These are phyloP conservation scores for Amorpha juglandis DNA, from an alignment of 2,888 invertebrate species.

Conservation along the genomic window DNA sequence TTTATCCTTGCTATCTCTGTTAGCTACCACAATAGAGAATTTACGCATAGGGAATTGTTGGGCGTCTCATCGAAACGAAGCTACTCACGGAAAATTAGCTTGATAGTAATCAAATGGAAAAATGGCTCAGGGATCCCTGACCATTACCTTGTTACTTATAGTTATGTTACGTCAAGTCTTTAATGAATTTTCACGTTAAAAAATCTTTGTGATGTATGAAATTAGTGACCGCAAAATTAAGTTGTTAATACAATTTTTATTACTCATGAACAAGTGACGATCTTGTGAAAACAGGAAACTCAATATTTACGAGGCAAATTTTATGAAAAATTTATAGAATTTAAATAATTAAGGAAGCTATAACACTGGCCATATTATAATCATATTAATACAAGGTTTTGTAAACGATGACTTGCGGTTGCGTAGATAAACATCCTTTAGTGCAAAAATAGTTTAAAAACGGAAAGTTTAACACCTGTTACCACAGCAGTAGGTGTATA, in stretches of 20 bases:
- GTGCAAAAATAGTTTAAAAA: not conserved
- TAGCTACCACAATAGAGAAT: too few species aligned
- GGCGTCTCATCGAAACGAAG: too few species aligned
- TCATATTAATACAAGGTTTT: slow-evolving; percentile 9
- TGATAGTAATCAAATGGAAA: too few species aligned
- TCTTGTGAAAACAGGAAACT: slow-evolving; percentile 17
- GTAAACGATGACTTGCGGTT: slow-evolving; percentile 18
- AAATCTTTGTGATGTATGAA: not conserved
- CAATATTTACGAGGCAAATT: slow-evolving; percentile 17
- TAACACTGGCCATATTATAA: slow-evolving; percentile 6
- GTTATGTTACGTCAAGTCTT: not conserved
- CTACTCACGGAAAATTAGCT: too few species aligned
- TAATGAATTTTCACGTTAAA: not conserved
- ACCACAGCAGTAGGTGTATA: too few species aligned
- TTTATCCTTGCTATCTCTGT: too few species aligned
- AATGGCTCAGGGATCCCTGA: too few species aligned
- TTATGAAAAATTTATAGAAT: slow-evolving; percentile 6
- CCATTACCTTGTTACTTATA: too few species aligned
- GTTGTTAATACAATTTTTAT: slow-evolving; percentile 14
- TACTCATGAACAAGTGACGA: slow-evolving; percentile 15
- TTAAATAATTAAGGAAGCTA: slow-evolving; percentile 23
- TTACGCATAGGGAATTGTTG: too few species aligned
- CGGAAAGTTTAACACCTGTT: too few species aligned
- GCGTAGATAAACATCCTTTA: slow-evolving; percentile 3
- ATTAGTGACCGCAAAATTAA: slow-evolving; percentile 20